Conservation (phyloP, 1,140 invertebrate genomes). For the Drosophila pandora region DNA sequence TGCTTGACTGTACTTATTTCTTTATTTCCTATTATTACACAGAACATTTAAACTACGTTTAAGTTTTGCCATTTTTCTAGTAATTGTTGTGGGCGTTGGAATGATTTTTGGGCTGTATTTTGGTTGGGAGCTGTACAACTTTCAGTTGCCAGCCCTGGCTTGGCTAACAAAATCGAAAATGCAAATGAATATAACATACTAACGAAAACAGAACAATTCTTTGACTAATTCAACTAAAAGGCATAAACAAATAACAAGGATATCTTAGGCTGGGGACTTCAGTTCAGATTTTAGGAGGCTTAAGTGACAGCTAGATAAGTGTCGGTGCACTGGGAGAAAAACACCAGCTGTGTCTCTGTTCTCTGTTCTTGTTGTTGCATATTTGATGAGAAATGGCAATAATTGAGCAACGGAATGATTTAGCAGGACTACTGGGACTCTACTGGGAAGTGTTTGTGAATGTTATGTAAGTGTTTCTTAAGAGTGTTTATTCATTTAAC, state of each 20-base stretch:
- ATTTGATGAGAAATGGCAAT: conserved; percentile 4
- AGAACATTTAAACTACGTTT: conserved; percentile 47
- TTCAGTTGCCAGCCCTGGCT: conserved; percentile 51
- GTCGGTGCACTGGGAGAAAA: conserved; percentile 22
- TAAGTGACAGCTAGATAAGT: conserved; percentile 2
- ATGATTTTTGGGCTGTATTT: conserved; percentile 10
- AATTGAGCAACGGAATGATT: conserved; percentile 25
- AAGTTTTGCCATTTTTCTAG: conserved; percentile 25
- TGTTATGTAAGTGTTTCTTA: conserved; percentile 5
- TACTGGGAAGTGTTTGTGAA: not conserved
- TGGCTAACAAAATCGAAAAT: conserved; percentile 41
- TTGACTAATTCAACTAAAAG: conserved; percentile 57
- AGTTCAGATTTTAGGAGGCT: not conserved
- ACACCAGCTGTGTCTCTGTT: not conserved
- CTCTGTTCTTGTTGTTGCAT: conserved; percentile 11
- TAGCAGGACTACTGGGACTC: not conserved
- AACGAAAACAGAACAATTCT: conserved; percentile 29
- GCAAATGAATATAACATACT: conserved; percentile 49
- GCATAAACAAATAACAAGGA: conserved; percentile 60
- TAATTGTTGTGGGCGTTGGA: conserved; percentile 14
- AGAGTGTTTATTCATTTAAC: conserved; percentile 45
- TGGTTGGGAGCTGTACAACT: conserved; percentile 45
- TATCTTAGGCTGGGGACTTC: conserved; percentile 48
- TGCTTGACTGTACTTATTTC: conserved; percentile 8
- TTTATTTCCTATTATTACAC: conserved; percentile 15